phyloP scores from a whole-genome alignment of 2,113 vertebrate species.

The Rhabdornis inornatus region DNA sequence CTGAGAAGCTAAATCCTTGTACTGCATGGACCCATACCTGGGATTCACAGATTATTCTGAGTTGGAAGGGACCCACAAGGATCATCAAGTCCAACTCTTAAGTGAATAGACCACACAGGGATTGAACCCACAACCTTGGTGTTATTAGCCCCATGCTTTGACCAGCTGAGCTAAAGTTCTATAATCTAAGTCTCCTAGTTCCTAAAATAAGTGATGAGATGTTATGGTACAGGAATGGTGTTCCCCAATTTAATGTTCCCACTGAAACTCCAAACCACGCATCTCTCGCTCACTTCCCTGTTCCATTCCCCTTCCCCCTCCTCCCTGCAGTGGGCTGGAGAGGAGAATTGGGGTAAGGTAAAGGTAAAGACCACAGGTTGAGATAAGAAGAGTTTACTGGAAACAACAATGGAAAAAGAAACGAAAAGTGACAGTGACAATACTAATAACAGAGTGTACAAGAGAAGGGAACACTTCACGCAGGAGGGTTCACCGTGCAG shows the following conservation, averaged over 20 bases:
- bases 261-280: background rate
- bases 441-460: too few relatives aligned
- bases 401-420: background rate
- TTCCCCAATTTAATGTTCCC: background rate
- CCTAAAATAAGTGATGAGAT: background rate
- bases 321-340: background rate
- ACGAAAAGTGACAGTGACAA: background rate
- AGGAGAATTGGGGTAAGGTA: background rate
- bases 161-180: background rate
- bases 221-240: background rate
- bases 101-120: background rate
- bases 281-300: accelerated
- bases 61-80: background rate
- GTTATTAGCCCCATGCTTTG: background rate
- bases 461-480: background rate
- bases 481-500: background rate
- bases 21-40: accelerated
- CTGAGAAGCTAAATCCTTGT: background rate
- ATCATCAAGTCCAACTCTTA: background rate
- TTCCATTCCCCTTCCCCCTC: background rate
- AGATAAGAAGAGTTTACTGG: background rate
- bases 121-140: background rate
- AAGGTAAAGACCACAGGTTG: background rate
- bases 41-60: background rate
- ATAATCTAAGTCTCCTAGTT: background rate